A percentile compares a stretch with the other conserved stretches of the same genome.
These are phyloP conservation scores for Plebejus argus DNA, from an alignment of 2,888 invertebrate genomes.

Conservation along the genomic window DNA sequence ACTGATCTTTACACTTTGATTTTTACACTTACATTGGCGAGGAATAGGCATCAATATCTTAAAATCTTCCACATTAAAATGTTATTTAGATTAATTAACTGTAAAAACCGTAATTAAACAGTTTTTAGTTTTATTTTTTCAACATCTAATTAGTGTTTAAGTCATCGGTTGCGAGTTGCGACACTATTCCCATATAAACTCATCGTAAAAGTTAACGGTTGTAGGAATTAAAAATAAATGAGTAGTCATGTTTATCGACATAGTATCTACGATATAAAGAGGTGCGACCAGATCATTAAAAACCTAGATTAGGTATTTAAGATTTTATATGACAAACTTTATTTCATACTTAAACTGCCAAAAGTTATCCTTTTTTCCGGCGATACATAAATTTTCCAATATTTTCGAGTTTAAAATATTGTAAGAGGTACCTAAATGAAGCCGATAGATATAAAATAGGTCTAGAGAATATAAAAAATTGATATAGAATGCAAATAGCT, in stretches of 20 bases:
- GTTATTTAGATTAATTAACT: not conserved
- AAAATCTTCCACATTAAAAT: not conserved
- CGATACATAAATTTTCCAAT: too few species aligned
- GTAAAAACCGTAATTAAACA: not conserved
- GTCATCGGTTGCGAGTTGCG: not conserved
- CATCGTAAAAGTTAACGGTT: constrained; percentile 2
- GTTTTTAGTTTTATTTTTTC: not conserved
- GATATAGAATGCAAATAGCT: too few species aligned
- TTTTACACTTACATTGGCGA: not conserved
- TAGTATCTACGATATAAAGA: too few species aligned
- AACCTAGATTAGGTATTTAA: too few species aligned
- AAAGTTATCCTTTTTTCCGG: too few species aligned
- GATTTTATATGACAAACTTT: too few species aligned
- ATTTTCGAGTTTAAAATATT: too few species aligned
- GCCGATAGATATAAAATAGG: too few species aligned
- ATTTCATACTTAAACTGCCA: too few species aligned
- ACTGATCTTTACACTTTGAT: not conserved
- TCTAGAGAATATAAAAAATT: too few species aligned
- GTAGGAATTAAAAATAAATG: not conserved
- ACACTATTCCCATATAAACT: not conserved
- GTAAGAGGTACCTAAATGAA: too few species aligned
- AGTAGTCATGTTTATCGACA: not conserved
- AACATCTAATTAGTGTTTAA: constrained; percentile 1
- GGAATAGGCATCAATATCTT: not conserved
- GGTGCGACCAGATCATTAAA: too few species aligned